Percentiles rank a stretch among this genome's conserved stretches.
Evolutionary conservation across 1,140 invertebrate species (phyloP).

Genomic region (Neodiprion lecontei): DNA sequence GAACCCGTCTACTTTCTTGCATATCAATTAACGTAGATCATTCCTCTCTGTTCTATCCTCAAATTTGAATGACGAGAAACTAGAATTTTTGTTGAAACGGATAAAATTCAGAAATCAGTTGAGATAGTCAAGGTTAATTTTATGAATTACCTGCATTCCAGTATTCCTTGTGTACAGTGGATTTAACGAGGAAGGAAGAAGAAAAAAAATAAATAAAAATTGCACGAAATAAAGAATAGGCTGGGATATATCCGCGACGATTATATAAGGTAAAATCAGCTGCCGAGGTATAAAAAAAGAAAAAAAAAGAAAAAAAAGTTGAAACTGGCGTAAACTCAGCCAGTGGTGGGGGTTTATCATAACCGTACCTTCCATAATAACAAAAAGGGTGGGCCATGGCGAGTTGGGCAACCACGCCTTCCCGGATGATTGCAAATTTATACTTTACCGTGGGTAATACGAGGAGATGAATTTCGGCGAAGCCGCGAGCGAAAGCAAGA

Average conservation of each 20-base stretch:
- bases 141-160: no score
- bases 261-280: neutral
- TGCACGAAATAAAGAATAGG: neutral
- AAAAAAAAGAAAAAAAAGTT: neutral
- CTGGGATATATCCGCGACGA: neutral
- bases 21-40: no score
- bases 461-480: constrained; percentile 3
- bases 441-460: neutral
- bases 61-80: no score
- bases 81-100: no score
- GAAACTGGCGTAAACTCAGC: neutral
- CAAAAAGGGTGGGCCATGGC: neutral
- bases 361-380: neutral
- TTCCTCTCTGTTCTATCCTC: no score
- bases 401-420: neutral
- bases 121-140: no score
- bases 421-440: constrained; percentile 3
- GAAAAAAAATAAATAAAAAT: no score
- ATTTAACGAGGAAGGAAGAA: no score
- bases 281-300: neutral
- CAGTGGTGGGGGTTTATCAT: neutral
- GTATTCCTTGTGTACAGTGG: no score
- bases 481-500: no score
- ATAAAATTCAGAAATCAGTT: no score
- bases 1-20: no score